phyloP scores from a whole-genome alignment of 2,888 invertebrate species.

The Caenorhabditis panamensis region DNA sequence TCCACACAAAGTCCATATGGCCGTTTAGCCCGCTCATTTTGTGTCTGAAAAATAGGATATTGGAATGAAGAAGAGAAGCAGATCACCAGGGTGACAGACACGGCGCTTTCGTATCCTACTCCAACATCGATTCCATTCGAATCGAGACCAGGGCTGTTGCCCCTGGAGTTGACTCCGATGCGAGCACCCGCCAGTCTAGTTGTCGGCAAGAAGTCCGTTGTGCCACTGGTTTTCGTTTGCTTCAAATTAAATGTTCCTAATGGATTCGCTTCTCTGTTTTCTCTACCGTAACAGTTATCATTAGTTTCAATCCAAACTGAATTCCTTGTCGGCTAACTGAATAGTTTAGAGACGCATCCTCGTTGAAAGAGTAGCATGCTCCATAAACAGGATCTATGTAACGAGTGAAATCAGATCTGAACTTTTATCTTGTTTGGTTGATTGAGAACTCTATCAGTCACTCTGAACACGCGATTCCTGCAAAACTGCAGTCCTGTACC shows the following conservation, averaged over 20 bases:
- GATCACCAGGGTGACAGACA: constrained; percentile 62
- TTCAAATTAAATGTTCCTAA: constrained; percentile 2
- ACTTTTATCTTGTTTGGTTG: background rate
- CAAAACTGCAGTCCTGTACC: constrained; percentile 69
- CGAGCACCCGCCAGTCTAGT: constrained; percentile 62
- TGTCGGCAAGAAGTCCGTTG: constrained; percentile 62
- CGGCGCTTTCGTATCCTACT: constrained; percentile 68
- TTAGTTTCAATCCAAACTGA: constrained; percentile 65
- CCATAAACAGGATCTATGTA: constrained; percentile 70
- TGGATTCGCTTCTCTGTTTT: background rate
- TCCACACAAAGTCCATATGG: constrained; percentile 67
- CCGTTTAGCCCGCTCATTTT: constrained; percentile 58
- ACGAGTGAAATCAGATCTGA: constrained; percentile 62
- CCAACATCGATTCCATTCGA: constrained; percentile 66
- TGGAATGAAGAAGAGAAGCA: background rate
- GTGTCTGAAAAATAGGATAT: constrained; percentile 43
- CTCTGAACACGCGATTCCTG: constrained; percentile 57
- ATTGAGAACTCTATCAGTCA: constrained; percentile 12
- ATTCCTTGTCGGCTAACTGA: constrained; percentile 66
- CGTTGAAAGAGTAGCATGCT: constrained; percentile 70
- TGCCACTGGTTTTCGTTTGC: constrained; percentile 56
- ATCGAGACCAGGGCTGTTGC: constrained; percentile 56
- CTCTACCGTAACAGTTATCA: constrained; percentile 64
- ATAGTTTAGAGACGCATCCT: constrained; percentile 55
- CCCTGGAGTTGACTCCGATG: constrained; percentile 50